A percentile compares a stretch with the other conserved stretches of the same genome.
Conservation (phyloP, 2,113 vertebrate species). For the Mesoclemmys tuberculata region DNA sequence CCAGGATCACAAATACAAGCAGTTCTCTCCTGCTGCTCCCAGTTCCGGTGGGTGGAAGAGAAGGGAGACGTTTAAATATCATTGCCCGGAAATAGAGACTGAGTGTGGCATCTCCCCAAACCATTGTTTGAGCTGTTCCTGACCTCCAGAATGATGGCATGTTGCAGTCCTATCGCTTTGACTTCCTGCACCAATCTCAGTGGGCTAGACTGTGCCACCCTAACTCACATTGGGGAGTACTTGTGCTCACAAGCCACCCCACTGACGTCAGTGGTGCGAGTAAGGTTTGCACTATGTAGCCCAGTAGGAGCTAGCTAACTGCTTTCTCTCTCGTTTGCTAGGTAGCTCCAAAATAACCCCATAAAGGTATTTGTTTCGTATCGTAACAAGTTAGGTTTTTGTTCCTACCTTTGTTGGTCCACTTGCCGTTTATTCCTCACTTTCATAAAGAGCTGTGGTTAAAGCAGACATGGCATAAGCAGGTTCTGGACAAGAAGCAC, state of each 20-base stretch:
- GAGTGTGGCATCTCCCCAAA: too few species aligned
- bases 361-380: background rate
- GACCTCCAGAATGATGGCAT: fast-evolving
- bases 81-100: fast-evolving
- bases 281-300: background rate
- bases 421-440: background rate
- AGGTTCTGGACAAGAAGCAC: background rate
- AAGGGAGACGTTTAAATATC: background rate
- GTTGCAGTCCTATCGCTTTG: background rate
- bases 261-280: background rate
- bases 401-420: fast-evolving
- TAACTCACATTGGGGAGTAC: fast-evolving
- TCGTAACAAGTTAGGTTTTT: background rate
- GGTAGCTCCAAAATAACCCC: background rate
- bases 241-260: background rate
- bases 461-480: background rate
- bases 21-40: conserved; percentile 40
- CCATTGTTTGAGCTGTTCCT: background rate
- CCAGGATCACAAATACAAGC: conserved; percentile 74
- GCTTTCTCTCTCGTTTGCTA: background rate
- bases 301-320: background rate
- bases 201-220: background rate
- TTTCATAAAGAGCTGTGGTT: background rate
- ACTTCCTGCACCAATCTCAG: background rate
- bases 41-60: conserved; percentile 3